Evolutionary conservation across 2,888 invertebrate genomes (phyloP), one percentile per base, ranked within the genome.

Genomic region (Leptinotarsa rubiginosa): DNA sequence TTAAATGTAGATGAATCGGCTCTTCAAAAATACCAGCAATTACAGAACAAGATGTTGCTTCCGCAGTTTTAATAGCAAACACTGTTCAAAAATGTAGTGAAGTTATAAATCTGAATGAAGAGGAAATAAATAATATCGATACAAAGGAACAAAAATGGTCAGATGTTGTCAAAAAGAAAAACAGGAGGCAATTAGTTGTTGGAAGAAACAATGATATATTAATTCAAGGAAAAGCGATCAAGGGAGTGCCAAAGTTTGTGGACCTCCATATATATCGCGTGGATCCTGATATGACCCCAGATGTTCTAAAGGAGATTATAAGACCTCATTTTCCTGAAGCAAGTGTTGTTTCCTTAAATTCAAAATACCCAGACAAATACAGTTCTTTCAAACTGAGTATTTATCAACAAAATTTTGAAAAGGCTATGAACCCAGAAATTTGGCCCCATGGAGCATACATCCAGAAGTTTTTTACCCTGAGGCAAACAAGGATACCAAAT

Each of bases 221-320:
- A 66, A 25, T 66, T n/a, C 22, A 66, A 49, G 66, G 49, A 25
- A 66, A 49, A 50, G 49, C 18, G 16, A 50, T 25, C 25, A 66
- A 47, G 25, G 66, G 66, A 47, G 49, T 49, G 1, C 49, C 66
- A n/a, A 66, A 66, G 31, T 20, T 66, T 66, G 47, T 31, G 7
- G 50, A 66, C 18, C 49, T 22, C 20, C 66, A 66, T 66, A 50
- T 66, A 25, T 66, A 49, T 49, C 22, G 66, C 22, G 50, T 18
- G 22, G 66, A 66, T 20, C 66, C 49, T 49, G 31, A 10, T 49
- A 49, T 66, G 66, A 66, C 66, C 31, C 49, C 50, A 47, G 66
- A 66, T 15, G 50, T 49, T 47, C 20, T 66, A 18, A 47, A 20
- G 41, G 49, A 18, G 13, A 66, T 66, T 25, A n/a, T 49, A n/a